Percentiles rank a stretch among this genome's conserved stretches.
Evolutionary conservation across 2,888 invertebrate species (phyloP).

Genomic region (Gortyna flavago): DNA sequence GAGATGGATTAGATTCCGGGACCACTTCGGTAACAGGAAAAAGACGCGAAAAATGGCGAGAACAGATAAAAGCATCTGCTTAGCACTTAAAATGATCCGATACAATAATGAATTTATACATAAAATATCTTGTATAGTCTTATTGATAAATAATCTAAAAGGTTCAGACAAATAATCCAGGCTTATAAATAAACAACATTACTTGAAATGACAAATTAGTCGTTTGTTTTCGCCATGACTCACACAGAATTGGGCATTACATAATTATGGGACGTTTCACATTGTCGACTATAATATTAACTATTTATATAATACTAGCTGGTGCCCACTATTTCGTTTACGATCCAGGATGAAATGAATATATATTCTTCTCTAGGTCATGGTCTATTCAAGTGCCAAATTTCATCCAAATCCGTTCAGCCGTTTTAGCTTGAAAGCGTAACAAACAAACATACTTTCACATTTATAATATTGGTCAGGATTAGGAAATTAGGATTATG

Average conservation of each 20-base stretch:
- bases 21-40: slow-evolving; percentile 24
- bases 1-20: slow-evolving; percentile 23
- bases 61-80: slow-evolving; percentile 12
- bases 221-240: slow-evolving; percentile 22
- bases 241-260: background rate
- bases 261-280: background rate
- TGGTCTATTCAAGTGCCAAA: background rate
- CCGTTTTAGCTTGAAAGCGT: background rate
- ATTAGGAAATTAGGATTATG: background rate
- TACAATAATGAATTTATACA: slow-evolving; percentile 7
- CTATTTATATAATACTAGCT: background rate
- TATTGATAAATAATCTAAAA: slow-evolving; percentile 28
- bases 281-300: background rate
- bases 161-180: slow-evolving; percentile 14
- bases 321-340: background rate
- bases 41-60: slow-evolving; percentile 13
- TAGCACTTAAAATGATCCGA: slow-evolving; percentile 1
- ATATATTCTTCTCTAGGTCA: background rate
- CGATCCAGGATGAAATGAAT: background rate
- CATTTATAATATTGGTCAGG: background rate
- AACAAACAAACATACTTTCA: background rate
- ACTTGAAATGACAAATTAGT: slow-evolving; percentile 13
- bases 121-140: slow-evolving; percentile 8
- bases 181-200: slow-evolving; percentile 20
- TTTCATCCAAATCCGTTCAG: background rate